Evolutionary conservation across 1,140 invertebrate genomes (phyloP).

Genomic region (Drosophila hydei): DNA sequence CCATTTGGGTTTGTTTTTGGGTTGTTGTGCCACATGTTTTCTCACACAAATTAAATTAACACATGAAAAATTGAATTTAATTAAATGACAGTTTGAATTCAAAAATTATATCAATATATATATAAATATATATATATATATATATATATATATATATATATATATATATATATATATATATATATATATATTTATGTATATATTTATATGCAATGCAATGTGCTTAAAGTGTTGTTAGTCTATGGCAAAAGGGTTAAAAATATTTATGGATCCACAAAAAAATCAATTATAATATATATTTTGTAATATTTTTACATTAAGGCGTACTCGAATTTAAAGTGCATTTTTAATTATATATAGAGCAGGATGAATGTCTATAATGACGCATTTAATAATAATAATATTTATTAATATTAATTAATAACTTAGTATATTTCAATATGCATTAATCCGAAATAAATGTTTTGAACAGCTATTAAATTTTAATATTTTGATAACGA

Average conservation of each 20-base stretch:
- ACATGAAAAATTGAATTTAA: constrained; percentile 43
- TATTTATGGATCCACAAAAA: not conserved
- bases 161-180: not conserved
- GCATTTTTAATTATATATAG: not conserved
- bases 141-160: not conserved
- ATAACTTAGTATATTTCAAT: no score
- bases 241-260: not conserved
- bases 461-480: no score
- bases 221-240: constrained; percentile 16
- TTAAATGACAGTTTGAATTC: constrained; percentile 34
- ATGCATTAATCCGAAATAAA: no score
- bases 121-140: not conserved
- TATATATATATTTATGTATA: not conserved
- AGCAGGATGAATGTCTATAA: no score
- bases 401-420: no score
- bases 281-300: constrained; percentile 1
- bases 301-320: not conserved
- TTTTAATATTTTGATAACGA: no score
- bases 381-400: no score
- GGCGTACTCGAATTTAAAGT: not conserved
- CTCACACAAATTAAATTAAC: constrained; percentile 37
- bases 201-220: constrained; percentile 12
- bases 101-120: not conserved
- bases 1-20: constrained; percentile 3
- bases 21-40: constrained; percentile 24